Evolutionary conservation across 2,888 invertebrate species (phyloP).

Genomic region (Himalopsyche kuldschensis): DNA sequence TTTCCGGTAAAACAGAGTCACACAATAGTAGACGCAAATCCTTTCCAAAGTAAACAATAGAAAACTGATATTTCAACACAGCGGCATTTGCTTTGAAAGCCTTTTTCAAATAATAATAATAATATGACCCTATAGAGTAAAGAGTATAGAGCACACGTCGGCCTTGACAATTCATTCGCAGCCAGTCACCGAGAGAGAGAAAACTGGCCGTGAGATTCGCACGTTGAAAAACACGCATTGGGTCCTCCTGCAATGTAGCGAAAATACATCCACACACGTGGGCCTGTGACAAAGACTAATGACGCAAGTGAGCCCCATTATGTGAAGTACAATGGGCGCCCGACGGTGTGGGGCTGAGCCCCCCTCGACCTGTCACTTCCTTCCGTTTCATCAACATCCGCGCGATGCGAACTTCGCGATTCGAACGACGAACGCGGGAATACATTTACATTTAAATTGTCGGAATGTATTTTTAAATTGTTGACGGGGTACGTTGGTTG

Average conservation of each 20-base stretch:
- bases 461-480: not conserved
- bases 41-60: not conserved
- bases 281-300: conserved; percentile 34
- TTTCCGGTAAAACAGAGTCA: not conserved
- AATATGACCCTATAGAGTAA: not conserved
- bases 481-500: not conserved
- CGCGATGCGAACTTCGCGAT: not conserved
- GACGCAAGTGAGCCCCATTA: conserved; percentile 36
- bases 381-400: conserved; percentile 4
- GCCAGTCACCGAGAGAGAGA: not conserved
- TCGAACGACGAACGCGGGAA: not conserved
- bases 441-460: conserved; percentile 1
- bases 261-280: conserved; percentile 6
- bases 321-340: conserved; percentile 27
- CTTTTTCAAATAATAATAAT: not conserved
- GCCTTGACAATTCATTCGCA: conserved; percentile 25
- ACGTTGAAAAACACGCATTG: conserved; percentile 27
- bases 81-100: not conserved
- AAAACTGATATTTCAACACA: conserved; percentile 3
- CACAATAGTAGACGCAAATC: not conserved
- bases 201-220: conserved; percentile 11
- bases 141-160: conserved; percentile 2
- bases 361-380: conserved; percentile 3
- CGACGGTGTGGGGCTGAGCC: not conserved
- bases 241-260: not conserved